phyloP scores from a whole-genome alignment of 2,113 vertebrate genomes.

The Pionites leucogaster region DNA sequence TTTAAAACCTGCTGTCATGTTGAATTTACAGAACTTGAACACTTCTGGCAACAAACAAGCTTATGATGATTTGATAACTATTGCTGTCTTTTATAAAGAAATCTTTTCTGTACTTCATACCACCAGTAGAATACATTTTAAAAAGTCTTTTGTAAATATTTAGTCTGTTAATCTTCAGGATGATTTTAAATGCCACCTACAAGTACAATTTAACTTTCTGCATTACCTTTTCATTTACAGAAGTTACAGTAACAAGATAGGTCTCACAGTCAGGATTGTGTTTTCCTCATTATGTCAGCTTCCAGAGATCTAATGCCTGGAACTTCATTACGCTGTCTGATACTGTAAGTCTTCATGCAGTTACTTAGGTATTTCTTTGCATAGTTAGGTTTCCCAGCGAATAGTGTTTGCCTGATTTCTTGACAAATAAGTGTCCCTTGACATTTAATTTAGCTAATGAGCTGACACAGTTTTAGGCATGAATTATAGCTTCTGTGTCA shows the following conservation, averaged over 20 bases:
- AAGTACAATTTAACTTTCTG: neutral
- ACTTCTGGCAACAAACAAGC: conserved; percentile 22
- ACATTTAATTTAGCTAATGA: conserved; percentile 5
- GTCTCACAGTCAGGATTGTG: neutral
- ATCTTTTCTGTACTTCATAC: neutral
- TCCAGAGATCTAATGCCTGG: neutral
- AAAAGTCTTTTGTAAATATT: conserved; percentile 5
- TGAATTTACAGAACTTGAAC: conserved; percentile 25
- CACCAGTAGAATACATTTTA: neutral
- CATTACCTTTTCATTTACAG: conserved; percentile 16
- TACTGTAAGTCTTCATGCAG: neutral
- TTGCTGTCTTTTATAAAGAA: neutral
- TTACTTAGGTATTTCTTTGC: neutral
- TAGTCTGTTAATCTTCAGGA: neutral
- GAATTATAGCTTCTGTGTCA: neutral
- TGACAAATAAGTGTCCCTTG: neutral
- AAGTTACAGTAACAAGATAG: neutral
- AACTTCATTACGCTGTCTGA: neutral
- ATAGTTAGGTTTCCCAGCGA: neutral
- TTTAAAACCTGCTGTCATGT: conserved; percentile 34
- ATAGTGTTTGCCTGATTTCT: neutral
- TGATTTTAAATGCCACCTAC: conserved; percentile 18
- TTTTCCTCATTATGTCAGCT: conserved; percentile 30
- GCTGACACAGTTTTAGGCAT: neutral
- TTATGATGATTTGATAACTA: conserved; percentile 22